Evolutionary conservation across 2,113 vertebrate species (phyloP), one percentile per base, ranked within the genome.

Genomic region (Oryzias curvinotus): DNA sequence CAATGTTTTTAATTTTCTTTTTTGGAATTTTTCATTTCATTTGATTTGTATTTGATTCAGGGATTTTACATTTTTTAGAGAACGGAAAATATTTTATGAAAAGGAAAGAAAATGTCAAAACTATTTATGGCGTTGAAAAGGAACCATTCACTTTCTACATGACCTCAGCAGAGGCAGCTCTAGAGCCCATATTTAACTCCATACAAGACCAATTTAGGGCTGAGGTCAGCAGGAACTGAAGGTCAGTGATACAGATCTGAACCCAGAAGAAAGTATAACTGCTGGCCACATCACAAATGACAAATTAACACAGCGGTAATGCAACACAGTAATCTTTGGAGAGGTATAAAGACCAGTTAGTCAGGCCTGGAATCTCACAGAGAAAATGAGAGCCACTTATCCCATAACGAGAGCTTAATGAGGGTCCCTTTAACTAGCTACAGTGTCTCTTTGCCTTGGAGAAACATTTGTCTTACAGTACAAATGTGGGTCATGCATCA

Each of bases 331-430:
- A 85, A 87, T 90, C 85, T 90, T 88, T 72, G 60, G 81, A 89
- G 88, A 82, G 87, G 83, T 84, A 88, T 84, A 90, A 87, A 90
- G 85, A 85, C 82, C 89, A 85, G 88, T 82, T 83, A 87, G 83
- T 84, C 81, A 85, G 80, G 83, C 80, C 81, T 80, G 83, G 85
- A 89, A 85, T 90, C 86, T 90, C 86, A 74, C 80, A 73, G 80
- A 85, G 89, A 86, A 91, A 91, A 92, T 90, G 89, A 89, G 87
- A 89, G 85, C 83, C 89, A 90, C 87, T 91, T 92, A 91, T 90
- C 88, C 90, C 90, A 85, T 91, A 90, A 91, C 87, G 84, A 89
- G 89, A 87, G 83, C 86, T 84, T 92, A 91, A 92, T 90, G 89
- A 91, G 90, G 88, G 87, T 85, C 85, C 88, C 87, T 89, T 88